These are phyloP conservation scores for Acromyrmex charruanus DNA, from an alignment of 1,140 invertebrate species.

Conservation along the genomic window DNA sequence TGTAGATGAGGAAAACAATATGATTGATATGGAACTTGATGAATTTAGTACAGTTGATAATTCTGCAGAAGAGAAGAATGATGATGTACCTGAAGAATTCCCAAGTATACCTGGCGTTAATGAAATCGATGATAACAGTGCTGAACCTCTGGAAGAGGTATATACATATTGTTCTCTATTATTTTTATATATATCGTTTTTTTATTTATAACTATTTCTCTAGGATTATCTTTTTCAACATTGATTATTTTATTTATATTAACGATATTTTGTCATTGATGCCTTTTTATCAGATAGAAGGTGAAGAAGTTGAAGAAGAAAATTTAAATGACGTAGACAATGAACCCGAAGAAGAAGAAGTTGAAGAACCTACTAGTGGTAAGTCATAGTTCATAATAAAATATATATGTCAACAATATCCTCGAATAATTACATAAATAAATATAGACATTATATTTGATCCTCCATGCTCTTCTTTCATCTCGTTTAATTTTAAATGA, in stretches of 20 bases:
- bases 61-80: conserved; percentile 79
- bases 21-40: conserved; percentile 80
- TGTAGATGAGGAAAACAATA: conserved; percentile 74
- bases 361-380: conserved; percentile 84
- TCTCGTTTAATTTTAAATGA: conserved; percentile 15
- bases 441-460: conserved; percentile 13
- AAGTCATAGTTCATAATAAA: conserved; percentile 50
- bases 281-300: conserved; percentile 72
- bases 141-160: conserved; percentile 85
- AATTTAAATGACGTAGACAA: conserved; percentile 76
- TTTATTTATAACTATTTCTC: not conserved
- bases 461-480: conserved; percentile 70
- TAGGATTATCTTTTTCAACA: conserved; percentile 49
- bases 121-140: conserved; percentile 81
- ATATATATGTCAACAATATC: not conserved
- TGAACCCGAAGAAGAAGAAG: conserved; percentile 74
- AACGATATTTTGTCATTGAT: conserved; percentile 2
- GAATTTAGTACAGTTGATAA: conserved; percentile 65
- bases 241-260: conserved; percentile 44
- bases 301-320: conserved; percentile 80
- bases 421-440: conserved; percentile 15
- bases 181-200: not conserved
- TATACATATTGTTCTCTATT: conserved; percentile 71
- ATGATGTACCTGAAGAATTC: conserved; percentile 84
- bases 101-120: conserved; percentile 80